Conservation (phyloP, 2,888 invertebrate genomes). For the Cryptocephalus primarius region DNA sequence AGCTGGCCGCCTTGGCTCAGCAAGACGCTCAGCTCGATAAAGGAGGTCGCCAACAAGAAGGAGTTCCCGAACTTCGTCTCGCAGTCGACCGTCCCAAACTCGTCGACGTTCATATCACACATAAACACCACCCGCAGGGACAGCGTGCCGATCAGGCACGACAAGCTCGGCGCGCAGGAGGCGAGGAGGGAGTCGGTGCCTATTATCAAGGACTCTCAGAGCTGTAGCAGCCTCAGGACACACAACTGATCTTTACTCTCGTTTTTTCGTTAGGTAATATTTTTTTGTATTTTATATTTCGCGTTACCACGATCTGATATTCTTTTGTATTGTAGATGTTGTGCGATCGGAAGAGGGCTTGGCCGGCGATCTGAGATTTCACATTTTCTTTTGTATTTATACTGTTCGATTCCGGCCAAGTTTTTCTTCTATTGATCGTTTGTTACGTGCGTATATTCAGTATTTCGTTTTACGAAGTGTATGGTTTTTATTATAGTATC, state of each 20-base stretch:
- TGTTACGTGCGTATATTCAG: too few species aligned
- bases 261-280: background rate
- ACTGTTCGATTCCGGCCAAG: too few species aligned
- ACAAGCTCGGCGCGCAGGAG: constrained; percentile 19
- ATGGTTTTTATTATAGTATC: too few species aligned
- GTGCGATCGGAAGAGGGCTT: too few species aligned
- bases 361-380: too few species aligned
- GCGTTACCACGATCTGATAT: constrained; percentile 4
- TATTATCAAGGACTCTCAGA: constrained; percentile 36
- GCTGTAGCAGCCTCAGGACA: constrained; percentile 32
- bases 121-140: constrained; percentile 34
- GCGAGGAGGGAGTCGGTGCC: constrained; percentile 32
- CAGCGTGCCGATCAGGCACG: constrained; percentile 35
- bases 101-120: constrained; percentile 34
- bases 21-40: constrained; percentile 74
- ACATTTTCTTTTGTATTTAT: too few species aligned
- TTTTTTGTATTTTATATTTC: constrained; percentile 3
- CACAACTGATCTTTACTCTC: constrained; percentile 9
- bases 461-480: too few species aligned
- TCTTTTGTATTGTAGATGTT: constrained; percentile 1
- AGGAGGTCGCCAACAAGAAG: constrained; percentile 58
- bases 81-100: constrained; percentile 20
- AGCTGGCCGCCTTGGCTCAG: constrained; percentile 91
- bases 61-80: constrained; percentile 27
- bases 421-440: too few species aligned